phyloP scores from a whole-genome alignment of 2,797 vertebrate genomes.

The Eulemur mongoz region DNA sequence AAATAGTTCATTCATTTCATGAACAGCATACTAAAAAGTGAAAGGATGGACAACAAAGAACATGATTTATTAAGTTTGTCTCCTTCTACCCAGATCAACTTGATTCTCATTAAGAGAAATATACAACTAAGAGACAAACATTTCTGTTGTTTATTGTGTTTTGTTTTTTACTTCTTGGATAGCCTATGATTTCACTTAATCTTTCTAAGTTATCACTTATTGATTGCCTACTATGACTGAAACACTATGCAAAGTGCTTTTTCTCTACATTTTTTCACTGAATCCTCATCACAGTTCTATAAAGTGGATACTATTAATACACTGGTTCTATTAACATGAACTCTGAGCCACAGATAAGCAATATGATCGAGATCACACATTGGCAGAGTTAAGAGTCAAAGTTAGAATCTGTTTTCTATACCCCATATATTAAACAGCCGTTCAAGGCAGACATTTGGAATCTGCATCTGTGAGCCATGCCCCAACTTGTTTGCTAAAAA shows the following conservation, averaged over 20 bases:
- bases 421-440: slow-evolving; percentile 15
- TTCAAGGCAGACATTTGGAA: slow-evolving; percentile 66
- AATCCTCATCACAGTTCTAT: neutral
- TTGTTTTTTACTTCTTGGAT: slow-evolving; percentile 15
- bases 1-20: neutral
- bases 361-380: slow-evolving; percentile 10
- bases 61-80: neutral
- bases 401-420: slow-evolving; percentile 60
- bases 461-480: slow-evolving; percentile 65
- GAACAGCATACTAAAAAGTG: neutral
- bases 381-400: slow-evolving; percentile 58
- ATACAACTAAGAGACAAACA: neutral
- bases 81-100: neutral
- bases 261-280: neutral
- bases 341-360: slow-evolving; percentile 38
- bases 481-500: slow-evolving; percentile 72
- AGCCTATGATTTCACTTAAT: neutral
- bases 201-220: slow-evolving; percentile 11
- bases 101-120: slow-evolving; percentile 11
- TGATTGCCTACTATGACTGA: neutral
- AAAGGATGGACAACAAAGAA: neutral
- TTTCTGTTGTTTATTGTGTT: neutral
- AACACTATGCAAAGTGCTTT: neutral
- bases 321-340: neutral
- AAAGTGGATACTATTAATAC: neutral